These are phyloP conservation scores for Drosophila multiciliata DNA, from an alignment of 2,888 invertebrate genomes.

Conservation along the genomic window DNA sequence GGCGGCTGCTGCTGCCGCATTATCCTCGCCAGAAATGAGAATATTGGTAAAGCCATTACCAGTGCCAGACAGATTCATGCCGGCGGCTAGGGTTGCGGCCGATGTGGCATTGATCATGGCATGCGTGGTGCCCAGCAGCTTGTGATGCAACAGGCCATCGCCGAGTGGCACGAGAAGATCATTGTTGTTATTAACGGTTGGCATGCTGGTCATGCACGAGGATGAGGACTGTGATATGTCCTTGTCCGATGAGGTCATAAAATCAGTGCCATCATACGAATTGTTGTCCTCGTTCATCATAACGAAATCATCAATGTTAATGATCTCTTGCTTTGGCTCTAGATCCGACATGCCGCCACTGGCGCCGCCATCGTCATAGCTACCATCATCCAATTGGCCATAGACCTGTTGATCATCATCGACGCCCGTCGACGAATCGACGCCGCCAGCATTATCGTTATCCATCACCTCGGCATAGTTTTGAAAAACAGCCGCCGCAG, in stretches of 20 bases:
- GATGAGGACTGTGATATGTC: conserved; percentile 75
- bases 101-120: conserved; percentile 42
- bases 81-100: conserved; percentile 12
- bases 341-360: conserved; percentile 73
- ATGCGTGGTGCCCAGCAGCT: conserved; percentile 66
- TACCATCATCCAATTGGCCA: conserved; percentile 73
- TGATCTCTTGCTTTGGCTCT: conserved; percentile 84
- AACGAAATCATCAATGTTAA: conserved; percentile 85
- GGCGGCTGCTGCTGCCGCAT: conserved; percentile 6
- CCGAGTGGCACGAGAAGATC: conserved; percentile 76
- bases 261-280: conserved; percentile 84
- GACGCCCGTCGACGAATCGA: conserved; percentile 36
- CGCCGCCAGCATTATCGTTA: conserved; percentile 58
- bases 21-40: conserved; percentile 50
- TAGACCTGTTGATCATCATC: conserved; percentile 78
- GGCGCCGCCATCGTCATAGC: conserved; percentile 71
- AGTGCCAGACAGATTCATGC: conserved; percentile 20
- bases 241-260: conserved; percentile 78
- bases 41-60: conserved; percentile 62
- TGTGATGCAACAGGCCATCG: conserved; percentile 75
- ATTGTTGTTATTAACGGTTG: conserved; percentile 44
- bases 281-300: conserved; percentile 84
- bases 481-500: conserved; percentile 83
- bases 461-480: conserved; percentile 82
- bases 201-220: conserved; percentile 67